These are phyloP conservation scores for Rhabdomys pumilio DNA, from an alignment of 2,797 vertebrate genomes.

Conservation along the genomic window DNA sequence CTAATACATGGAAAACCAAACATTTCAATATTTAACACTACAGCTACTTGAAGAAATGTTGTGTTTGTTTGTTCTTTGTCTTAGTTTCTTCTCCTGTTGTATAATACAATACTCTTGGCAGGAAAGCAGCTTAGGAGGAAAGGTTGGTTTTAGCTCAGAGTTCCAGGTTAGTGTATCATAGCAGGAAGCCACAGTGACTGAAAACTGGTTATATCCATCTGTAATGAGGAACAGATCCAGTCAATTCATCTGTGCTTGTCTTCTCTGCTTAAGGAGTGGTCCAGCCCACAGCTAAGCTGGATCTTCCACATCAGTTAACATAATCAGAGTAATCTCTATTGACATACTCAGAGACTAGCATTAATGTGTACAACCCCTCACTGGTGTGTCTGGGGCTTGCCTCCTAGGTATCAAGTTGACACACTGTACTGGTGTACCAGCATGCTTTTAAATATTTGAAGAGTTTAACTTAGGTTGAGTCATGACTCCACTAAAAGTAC, in stretches of 20 bases:
- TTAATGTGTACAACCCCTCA: not conserved
- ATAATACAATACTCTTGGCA: not conserved
- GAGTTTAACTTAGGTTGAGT: constrained; percentile 59
- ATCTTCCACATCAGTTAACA: no score
- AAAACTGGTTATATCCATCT: not conserved
- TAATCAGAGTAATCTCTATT: not conserved
- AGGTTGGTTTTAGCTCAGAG: not conserved
- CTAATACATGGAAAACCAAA: not conserved
- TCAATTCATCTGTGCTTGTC: not conserved
- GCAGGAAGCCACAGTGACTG: not conserved
- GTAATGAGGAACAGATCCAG: not conserved
- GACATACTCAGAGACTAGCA: no score
- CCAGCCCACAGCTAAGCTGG: not conserved
- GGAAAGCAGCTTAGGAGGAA: not conserved
- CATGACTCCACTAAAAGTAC: not conserved
- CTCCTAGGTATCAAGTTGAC: not conserved
- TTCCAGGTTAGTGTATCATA: not conserved
- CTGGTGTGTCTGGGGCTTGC: not conserved
- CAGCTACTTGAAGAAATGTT: constrained; percentile 32
- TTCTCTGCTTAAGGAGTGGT: not conserved
- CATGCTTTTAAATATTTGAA: constrained; percentile 52
- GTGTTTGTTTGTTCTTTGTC: constrained; percentile 13
- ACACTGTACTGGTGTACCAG: not conserved
- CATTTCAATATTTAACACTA: constrained; percentile 28
- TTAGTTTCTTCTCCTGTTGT: not conserved